phyloP scores from a whole-genome alignment of 2,113 vertebrate genomes.

The Mionectes macconnelli region DNA sequence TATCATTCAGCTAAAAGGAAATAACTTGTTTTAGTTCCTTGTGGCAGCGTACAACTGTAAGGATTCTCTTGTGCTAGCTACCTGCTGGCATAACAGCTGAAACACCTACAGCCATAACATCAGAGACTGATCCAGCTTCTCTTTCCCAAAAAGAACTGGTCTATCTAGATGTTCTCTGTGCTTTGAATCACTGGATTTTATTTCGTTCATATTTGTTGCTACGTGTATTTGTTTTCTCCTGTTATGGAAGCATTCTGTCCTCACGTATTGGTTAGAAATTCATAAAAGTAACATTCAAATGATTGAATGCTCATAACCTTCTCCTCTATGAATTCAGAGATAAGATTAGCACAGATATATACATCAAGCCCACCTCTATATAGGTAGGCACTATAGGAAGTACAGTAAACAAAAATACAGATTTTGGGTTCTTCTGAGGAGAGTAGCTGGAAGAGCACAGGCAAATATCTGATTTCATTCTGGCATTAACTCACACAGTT shows the following conservation, averaged over 20 bases:
- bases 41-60: background rate
- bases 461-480: slow-evolving; percentile 5
- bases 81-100: background rate
- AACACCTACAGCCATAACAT: background rate
- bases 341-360: background rate
- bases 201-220: accelerated
- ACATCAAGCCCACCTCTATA: background rate
- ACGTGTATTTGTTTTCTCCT: background rate
- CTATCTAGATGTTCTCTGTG: background rate
- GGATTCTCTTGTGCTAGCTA: background rate
- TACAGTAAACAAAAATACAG: background rate
- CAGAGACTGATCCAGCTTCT: background rate
- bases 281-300: background rate
- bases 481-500: background rate
- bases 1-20: background rate
- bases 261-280: background rate
- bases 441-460: background rate
- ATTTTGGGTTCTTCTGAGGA: background rate
- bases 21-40: background rate
- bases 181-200: background rate
- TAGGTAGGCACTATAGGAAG: background rate
- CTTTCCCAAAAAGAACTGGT: background rate
- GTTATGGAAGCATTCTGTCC: accelerated
- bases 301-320: background rate
- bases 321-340: background rate